phyloP scores from a whole-genome alignment of 2,797 vertebrate genomes.

The Girardinus metallicus region DNA sequence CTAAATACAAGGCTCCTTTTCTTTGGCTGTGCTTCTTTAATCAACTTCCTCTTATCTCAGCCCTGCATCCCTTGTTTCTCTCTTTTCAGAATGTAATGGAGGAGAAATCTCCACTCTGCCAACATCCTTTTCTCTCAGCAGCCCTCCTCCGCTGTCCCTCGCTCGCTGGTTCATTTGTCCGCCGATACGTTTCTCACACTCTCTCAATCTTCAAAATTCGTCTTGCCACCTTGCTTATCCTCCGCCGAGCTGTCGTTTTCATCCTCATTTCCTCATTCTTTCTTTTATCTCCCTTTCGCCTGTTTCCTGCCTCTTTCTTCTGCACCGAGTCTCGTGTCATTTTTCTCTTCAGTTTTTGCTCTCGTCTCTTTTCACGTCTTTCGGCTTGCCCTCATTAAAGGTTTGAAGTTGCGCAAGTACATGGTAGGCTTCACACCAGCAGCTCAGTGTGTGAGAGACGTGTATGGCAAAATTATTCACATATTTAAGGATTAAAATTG shows the following conservation, averaged over 20 bases:
- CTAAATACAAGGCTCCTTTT: constrained; percentile 73
- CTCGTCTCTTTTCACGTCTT: not conserved
- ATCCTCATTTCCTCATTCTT: constrained; percentile 17
- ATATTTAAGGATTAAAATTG: not conserved
- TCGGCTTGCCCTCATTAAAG: constrained; percentile 22
- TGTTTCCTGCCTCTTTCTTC: not conserved
- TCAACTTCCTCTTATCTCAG: constrained; percentile 77
- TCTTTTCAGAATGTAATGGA: constrained; percentile 63
- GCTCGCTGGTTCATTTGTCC: constrained; percentile 33
- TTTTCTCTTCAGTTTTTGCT: constrained; percentile 13
- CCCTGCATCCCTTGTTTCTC: constrained; percentile 73
- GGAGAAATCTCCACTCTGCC: constrained; percentile 63
- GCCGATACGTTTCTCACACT: constrained; percentile 4
- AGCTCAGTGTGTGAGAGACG: not conserved
- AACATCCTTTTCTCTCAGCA: constrained; percentile 43
- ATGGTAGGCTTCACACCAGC: not conserved
- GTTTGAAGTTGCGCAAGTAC: not conserved
- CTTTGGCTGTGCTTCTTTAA: constrained; percentile 73
- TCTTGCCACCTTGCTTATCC: constrained; percentile 39
- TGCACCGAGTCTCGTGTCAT: not conserved
- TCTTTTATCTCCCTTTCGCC: constrained; percentile 8
- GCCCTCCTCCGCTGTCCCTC: constrained; percentile 44
- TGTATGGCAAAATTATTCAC: not conserved
- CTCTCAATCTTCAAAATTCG: constrained; percentile 37
- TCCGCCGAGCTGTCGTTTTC: constrained; percentile 22